Evolutionary conservation across 2,888 invertebrate species (phyloP).

Genomic region (Mythimna lalbum): DNA sequence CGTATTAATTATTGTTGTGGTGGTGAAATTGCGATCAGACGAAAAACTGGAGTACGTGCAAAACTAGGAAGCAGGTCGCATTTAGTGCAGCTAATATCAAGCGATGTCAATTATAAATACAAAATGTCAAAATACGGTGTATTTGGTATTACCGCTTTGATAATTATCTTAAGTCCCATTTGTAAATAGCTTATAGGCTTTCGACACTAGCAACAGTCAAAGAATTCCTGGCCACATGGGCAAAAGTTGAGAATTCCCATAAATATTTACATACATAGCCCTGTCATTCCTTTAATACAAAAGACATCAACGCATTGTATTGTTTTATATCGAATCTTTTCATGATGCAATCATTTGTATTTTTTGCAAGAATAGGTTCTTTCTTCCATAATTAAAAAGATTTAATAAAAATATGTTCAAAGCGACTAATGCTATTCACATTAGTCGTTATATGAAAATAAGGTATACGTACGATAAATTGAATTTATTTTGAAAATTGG

Average conservation of each 20-base stretch:
- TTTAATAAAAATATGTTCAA: too few relatives aligned
- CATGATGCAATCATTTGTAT: too few relatives aligned
- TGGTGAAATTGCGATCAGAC: conserved; percentile 55
- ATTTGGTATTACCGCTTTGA: neutral
- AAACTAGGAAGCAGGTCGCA: conserved; percentile 18
- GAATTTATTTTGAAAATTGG: too few relatives aligned
- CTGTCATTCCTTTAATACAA: conserved; percentile 4
- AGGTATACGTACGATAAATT: too few relatives aligned
- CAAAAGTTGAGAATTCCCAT: neutral
- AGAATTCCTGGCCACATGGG: neutral
- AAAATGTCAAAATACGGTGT: neutral
- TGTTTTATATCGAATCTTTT: too few relatives aligned
- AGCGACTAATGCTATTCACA: too few relatives aligned
- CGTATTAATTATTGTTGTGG: conserved; percentile 56
- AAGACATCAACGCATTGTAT: conserved; percentile 40
- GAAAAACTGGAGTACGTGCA: conserved; percentile 23
- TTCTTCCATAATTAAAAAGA: too few relatives aligned
- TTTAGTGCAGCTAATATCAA: neutral
- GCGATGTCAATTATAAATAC: conserved; percentile 6
- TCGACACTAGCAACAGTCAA: neutral
- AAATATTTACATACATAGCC: neutral
- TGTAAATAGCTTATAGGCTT: neutral
- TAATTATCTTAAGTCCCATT: neutral
- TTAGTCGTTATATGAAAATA: too few relatives aligned
- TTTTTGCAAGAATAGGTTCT: too few relatives aligned